Percentiles rank a stretch among this genome's conserved stretches.
phyloP scores from a whole-genome alignment of 1,140 invertebrate species.

The Aphidius ervi region DNA sequence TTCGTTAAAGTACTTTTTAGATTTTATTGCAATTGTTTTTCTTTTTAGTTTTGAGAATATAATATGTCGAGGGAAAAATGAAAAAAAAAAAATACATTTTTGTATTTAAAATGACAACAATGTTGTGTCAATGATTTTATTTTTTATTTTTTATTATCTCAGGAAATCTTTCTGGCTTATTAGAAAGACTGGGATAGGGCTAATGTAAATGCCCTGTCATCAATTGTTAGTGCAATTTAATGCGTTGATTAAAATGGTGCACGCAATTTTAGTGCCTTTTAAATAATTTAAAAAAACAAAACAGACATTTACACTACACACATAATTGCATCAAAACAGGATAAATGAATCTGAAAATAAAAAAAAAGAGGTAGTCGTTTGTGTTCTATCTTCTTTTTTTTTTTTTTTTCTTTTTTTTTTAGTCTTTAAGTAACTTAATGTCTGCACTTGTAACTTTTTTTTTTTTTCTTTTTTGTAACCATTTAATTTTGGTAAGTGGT shows the following conservation, averaged over 20 bases:
- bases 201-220: conserved; percentile 5
- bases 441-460: not conserved
- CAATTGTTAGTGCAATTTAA: no score
- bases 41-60: no score
- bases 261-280: no score
- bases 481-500: conserved; percentile 37
- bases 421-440: not conserved
- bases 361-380: not conserved
- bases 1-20: conserved; percentile 3
- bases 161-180: not conserved
- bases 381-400: not conserved
- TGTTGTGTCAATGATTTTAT: no score
- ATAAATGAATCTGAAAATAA: not conserved
- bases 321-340: no score
- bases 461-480: conserved; percentile 15
- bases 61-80: not conserved
- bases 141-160: no score
- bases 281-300: no score
- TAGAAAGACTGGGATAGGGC: conserved; percentile 50
- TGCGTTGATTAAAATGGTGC: no score
- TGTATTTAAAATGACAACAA: not conserved
- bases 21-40: not conserved
- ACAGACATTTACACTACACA: no score
- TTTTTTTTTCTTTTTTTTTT: not conserved
- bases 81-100: not conserved